phyloP scores from a whole-genome alignment of 2,888 invertebrate genomes.

The Mythimna lalbum region DNA sequence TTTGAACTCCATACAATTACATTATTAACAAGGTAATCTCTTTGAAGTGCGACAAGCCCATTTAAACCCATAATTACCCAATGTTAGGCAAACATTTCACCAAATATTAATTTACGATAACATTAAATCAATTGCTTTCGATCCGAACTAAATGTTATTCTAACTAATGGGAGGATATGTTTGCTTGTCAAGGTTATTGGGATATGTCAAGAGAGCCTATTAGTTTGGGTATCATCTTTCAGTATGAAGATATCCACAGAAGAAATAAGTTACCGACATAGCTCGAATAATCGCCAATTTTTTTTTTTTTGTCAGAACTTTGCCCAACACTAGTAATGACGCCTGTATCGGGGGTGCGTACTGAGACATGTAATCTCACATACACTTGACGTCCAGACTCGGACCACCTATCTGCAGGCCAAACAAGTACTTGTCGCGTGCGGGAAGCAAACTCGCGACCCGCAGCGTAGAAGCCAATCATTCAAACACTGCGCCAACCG shows the following conservation, averaged over 20 bases:
- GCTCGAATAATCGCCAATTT: no score
- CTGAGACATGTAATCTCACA: no score
- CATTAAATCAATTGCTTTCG: conserved; percentile 25
- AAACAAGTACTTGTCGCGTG: no score
- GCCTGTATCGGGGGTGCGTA: no score
- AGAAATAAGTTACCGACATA: neutral
- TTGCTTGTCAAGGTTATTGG: neutral
- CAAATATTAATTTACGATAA: conserved; percentile 32
- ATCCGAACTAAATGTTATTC: conserved; percentile 26
- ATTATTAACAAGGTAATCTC: conserved; percentile 21
- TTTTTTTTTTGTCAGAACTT: no score
- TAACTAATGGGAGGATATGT: conserved; percentile 13
- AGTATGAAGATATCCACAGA: neutral
- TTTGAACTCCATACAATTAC: neutral
- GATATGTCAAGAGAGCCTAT: neutral
- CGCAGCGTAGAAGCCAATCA: no score
- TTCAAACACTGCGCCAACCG: no score
- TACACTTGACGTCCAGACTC: no score
- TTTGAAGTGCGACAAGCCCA: conserved; percentile 17
- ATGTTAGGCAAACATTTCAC: conserved; percentile 24
- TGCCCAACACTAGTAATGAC: no score
- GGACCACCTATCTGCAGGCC: no score
- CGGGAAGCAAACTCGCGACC: no score
- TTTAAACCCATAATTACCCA: conserved; percentile 21
- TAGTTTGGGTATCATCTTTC: neutral